These are phyloP conservation scores for Macrobrachium nipponense DNA, from an alignment of 1,140 invertebrate genomes.

Conservation along the genomic window DNA sequence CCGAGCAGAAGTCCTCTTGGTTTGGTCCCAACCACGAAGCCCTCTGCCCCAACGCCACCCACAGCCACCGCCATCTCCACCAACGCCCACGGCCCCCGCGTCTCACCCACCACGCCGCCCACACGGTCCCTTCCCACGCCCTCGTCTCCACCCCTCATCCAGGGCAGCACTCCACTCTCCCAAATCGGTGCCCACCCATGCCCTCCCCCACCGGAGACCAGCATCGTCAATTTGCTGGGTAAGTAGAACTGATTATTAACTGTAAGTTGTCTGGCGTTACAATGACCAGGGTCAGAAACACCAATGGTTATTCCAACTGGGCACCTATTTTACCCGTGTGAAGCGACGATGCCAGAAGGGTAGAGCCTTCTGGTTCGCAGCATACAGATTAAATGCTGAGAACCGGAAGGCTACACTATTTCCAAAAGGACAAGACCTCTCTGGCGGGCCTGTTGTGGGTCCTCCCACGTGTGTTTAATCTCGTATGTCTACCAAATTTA, in stretches of 20 bases:
- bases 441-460: no score
- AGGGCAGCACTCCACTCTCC: constrained; percentile 86
- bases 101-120: constrained; percentile 54
- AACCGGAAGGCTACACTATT: no score
- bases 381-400: no score
- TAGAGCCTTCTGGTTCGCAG: no score
- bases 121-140: constrained; percentile 45
- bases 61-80: constrained; percentile 58
- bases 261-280: neutral
- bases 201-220: constrained; percentile 62
- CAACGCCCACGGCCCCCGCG: constrained; percentile 37
- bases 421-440: no score
- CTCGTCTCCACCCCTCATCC: constrained; percentile 73
- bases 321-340: no score
- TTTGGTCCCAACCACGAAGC: constrained; percentile 46
- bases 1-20: constrained; percentile 22
- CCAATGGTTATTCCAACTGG: no score
- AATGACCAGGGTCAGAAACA: neutral
- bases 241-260: neutral
- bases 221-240: constrained; percentile 58
- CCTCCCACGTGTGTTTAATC: no score
- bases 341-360: no score
- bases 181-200: constrained; percentile 81
- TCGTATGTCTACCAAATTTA: no score
- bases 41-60: constrained; percentile 38